Evolutionary conservation across 1,140 invertebrate species (phyloP), one percentile per base, ranked within the genome.

Genomic region (Hestina assimilis): DNA sequence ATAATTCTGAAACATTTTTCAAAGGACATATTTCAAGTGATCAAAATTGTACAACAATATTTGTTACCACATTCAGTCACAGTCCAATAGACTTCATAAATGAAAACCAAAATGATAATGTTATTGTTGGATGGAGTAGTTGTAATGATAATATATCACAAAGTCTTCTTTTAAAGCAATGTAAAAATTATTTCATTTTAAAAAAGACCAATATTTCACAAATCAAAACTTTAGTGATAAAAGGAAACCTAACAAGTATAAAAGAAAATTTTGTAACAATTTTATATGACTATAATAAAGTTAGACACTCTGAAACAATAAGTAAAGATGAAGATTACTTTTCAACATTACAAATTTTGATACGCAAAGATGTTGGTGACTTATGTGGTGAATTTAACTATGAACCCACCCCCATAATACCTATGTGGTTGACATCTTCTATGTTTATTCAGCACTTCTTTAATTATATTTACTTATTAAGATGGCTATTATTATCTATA

Each of bases 361-460:
- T 83, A 14, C 53, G 66, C 45, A 54, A 69, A 20, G 70, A 79
- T 12, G 47, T 4, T 28, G 9, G 19, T n/a, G 12, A 48, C 8
- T 15, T 12, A 7, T n/a, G 15, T 51, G 57, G 26, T 40, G 46
- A 23, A 31, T 46, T 21, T 21, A 11, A 33, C 17, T 59, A 69
- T 46, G 43, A 51, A 45, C 35, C 57, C 21, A 19, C 26, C 41
- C 58, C 63, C 41, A 54, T 46, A 31, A 71, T 51, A 17, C 67
- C 69, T 15, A 54, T 45, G 6, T 79, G 75, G 70, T 38, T 87
- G 8, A 55, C 61, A 46, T 74, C 72, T 4, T 81, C 78, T 12
- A 83, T 85, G 81, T 72, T 84, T 51, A 53, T 64, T 31, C 78
- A 84, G 56, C 79, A 87, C 69, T n/a, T 78, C 29, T 55, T 66